Conservation (phyloP, 2,113 vertebrate genomes). For the Catharus minimus region DNA sequence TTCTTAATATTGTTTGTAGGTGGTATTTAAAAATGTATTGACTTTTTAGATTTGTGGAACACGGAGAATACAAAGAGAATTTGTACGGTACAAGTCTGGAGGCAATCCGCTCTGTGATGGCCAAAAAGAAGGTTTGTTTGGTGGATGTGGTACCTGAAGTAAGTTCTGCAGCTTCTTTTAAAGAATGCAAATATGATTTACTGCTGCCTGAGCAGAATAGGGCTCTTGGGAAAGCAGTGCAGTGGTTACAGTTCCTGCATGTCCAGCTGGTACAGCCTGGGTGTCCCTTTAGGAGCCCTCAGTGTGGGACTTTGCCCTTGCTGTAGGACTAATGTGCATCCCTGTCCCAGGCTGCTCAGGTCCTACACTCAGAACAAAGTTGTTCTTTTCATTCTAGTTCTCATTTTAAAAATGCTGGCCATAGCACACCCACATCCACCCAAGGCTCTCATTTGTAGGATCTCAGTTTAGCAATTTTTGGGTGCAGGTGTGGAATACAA, state of each 20-base stretch:
- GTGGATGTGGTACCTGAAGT: constrained; percentile 94
- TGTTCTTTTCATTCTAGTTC: not conserved
- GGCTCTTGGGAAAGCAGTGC: not conserved
- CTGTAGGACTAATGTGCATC: not conserved
- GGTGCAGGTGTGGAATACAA: not conserved
- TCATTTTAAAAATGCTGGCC: not conserved
- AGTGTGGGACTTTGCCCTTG: not conserved
- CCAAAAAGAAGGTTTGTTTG: constrained; percentile 88
- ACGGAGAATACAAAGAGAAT: constrained; percentile 92
- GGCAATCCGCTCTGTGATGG: constrained; percentile 84
- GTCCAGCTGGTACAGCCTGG: not conserved
- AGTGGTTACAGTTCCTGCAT: not conserved
- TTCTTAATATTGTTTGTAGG: not conserved
- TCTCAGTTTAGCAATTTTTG: not conserved
- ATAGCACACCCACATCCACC: not conserved
- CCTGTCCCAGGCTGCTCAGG: not conserved
- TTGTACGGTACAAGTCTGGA: constrained; percentile 92
- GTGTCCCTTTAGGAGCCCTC: not conserved
- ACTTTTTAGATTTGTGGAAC: constrained; percentile 87
- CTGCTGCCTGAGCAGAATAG: not conserved
- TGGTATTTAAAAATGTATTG: not conserved
- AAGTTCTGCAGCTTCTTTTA: constrained; percentile 57
- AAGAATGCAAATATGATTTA: not conserved
- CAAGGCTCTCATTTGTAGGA: not conserved
- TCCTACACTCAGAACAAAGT: not conserved